Evolutionary conservation across 2,888 invertebrate genomes (phyloP).

Genomic region (Tipula helvola): DNA sequence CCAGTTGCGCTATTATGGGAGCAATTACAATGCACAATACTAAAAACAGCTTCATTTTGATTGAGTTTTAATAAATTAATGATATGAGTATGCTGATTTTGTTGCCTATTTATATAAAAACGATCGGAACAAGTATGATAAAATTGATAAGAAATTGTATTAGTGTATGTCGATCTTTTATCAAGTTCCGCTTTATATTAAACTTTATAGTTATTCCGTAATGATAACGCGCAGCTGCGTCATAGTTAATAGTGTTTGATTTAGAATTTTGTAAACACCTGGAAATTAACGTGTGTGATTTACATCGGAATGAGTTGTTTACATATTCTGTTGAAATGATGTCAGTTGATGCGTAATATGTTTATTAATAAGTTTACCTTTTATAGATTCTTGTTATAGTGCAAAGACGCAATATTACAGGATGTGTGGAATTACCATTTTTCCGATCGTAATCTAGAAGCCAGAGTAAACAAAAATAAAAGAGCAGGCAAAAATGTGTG

Average conservation of each 20-base stretch:
- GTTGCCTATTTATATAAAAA: not conserved
- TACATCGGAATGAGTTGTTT: too few relatives aligned
- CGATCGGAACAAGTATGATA: not conserved
- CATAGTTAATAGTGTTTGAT: not conserved
- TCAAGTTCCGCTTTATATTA: not conserved
- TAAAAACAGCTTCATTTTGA: not conserved
- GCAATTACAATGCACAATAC: not conserved
- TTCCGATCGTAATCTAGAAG: too few relatives aligned
- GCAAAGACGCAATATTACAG: too few relatives aligned
- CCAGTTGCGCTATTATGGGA: not conserved
- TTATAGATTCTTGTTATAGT: too few relatives aligned
- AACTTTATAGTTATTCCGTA: not conserved
- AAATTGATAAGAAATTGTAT: not conserved
- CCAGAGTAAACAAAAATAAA: too few relatives aligned
- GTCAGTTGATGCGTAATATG: too few relatives aligned
- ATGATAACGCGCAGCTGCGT: not conserved
- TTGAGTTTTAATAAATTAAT: not conserved
- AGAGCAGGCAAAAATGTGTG: too few relatives aligned
- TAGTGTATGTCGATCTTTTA: not conserved
- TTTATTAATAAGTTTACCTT: too few relatives aligned
- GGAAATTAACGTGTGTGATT: not conserved
- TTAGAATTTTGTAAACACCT: not conserved
- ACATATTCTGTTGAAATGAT: too few relatives aligned
- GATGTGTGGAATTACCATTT: too few relatives aligned
- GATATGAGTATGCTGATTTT: not conserved